Percentiles rank a stretch among this genome's conserved stretches.
Evolutionary conservation across 2,888 invertebrate species (phyloP).

Genomic region (Leucophenga montana): DNA sequence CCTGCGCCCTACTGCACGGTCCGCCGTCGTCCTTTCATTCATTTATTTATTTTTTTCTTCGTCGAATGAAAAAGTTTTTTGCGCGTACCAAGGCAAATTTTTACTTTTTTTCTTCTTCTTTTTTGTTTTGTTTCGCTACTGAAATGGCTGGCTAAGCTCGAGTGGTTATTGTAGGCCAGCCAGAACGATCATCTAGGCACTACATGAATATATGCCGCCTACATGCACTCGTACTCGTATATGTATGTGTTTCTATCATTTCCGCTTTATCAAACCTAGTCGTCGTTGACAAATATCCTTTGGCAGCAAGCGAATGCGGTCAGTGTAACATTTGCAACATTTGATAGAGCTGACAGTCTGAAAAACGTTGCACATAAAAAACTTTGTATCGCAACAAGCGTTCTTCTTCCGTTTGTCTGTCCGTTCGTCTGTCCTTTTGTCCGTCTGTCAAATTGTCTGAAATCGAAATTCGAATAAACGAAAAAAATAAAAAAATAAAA

Average conservation of each 20-base stretch:
- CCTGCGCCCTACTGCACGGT: background rate
- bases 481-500: no score
- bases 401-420: no score
- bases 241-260: constrained; percentile 41
- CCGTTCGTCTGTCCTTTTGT: no score
- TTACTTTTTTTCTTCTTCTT: constrained; percentile 41
- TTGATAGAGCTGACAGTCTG: background rate
- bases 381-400: constrained; percentile 31
- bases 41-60: constrained; percentile 51
- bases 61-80: constrained; percentile 11
- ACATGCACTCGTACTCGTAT: constrained; percentile 19
- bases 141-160: no score
- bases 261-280: constrained; percentile 55
- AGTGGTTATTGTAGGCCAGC: constrained; percentile 32
- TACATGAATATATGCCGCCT: background rate
- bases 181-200: constrained; percentile 43
- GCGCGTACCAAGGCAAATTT: constrained; percentile 39
- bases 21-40: constrained; percentile 47
- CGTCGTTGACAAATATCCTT: constrained; percentile 60
- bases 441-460: no score
- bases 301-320: constrained; percentile 58
- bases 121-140: constrained; percentile 26
- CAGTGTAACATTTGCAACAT: constrained; percentile 51
- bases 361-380: constrained; percentile 4
- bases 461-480: no score